A percentile compares a stretch with the other conserved stretches of the same genome.
These are phyloP conservation scores for Aspidiotus rigidus DNA, from an alignment of 2,888 invertebrate species.

Conservation along the genomic window DNA sequence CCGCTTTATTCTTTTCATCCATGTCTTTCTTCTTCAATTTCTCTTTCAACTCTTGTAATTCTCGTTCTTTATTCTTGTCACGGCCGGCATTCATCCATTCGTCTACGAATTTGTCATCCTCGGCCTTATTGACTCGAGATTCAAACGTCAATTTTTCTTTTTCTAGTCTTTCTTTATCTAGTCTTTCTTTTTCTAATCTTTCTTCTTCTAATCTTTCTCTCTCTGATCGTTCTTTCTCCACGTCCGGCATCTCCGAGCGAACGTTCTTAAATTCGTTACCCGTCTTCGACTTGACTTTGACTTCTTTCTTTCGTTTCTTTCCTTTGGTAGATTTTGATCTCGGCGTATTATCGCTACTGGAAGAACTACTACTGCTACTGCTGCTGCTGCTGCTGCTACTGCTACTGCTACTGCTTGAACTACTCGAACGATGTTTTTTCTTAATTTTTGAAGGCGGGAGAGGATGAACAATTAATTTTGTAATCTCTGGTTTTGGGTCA, in stretches of 20 bases:
- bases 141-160: conserved; percentile 1
- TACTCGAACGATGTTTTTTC: neutral
- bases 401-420: neutral
- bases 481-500: no score
- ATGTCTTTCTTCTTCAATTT: conserved; percentile 18
- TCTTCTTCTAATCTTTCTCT: neutral
- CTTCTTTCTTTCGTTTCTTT: conserved; percentile 32
- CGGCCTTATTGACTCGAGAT: neutral
- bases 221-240: neutral
- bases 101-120: conserved; percentile 24
- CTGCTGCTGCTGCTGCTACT: conserved; percentile 13
- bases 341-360: neutral
- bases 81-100: conserved; percentile 23
- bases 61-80: conserved; percentile 9
- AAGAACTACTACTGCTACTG: neutral
- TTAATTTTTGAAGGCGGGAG: neutral
- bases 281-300: conserved; percentile 39
- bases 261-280: conserved; percentile 40
- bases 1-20: neutral
- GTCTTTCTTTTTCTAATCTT: neutral
- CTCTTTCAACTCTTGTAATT: conserved; percentile 26
- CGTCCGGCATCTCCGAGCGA: neutral
- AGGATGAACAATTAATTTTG: neutral
- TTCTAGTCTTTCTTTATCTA: conserved; percentile 6
- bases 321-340: neutral